Conservation (phyloP, 2,113 vertebrate species). For the Penelope pileata region DNA sequence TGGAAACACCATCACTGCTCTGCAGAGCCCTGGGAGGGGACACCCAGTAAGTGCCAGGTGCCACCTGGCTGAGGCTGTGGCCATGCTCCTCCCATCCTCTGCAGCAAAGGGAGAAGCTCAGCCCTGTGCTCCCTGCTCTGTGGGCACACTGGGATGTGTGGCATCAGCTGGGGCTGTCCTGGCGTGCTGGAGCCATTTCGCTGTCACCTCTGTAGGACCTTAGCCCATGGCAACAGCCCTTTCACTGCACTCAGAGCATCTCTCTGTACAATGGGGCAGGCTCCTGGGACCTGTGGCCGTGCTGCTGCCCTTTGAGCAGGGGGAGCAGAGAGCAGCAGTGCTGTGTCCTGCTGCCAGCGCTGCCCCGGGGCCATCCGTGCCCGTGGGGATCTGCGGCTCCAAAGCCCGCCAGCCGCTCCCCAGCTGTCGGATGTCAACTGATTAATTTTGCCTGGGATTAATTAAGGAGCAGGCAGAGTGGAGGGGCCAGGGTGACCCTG, state of each 20-base stretch:
- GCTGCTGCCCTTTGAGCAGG: not conserved
- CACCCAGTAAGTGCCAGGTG: accelerated
- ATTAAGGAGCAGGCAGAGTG: slow-evolving; percentile 28
- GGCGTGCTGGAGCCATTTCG: not conserved
- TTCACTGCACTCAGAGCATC: not conserved
- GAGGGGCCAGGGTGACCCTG: not conserved
- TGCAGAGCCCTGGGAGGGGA: not conserved
- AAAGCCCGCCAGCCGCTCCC: not conserved
- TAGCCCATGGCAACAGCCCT: not conserved
- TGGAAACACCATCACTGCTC: not conserved
- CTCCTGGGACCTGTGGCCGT: accelerated
- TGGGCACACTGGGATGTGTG: accelerated
- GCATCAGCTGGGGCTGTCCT: not conserved
- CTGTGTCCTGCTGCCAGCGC: accelerated
- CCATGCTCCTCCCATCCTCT: accelerated
- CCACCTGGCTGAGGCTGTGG: not conserved
- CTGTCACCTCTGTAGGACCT: not conserved
- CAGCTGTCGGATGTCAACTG: slow-evolving; percentile 62
- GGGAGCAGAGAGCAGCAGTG: not conserved
- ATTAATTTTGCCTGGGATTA: slow-evolving; percentile 68
- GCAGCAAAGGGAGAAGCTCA: not conserved
- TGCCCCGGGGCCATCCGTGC: not conserved
- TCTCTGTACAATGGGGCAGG: accelerated
- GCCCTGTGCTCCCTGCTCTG: accelerated
- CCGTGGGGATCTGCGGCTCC: not conserved